phyloP scores from a whole-genome alignment of 2,888 invertebrate species.

The Psylliodes chrysocephalus region DNA sequence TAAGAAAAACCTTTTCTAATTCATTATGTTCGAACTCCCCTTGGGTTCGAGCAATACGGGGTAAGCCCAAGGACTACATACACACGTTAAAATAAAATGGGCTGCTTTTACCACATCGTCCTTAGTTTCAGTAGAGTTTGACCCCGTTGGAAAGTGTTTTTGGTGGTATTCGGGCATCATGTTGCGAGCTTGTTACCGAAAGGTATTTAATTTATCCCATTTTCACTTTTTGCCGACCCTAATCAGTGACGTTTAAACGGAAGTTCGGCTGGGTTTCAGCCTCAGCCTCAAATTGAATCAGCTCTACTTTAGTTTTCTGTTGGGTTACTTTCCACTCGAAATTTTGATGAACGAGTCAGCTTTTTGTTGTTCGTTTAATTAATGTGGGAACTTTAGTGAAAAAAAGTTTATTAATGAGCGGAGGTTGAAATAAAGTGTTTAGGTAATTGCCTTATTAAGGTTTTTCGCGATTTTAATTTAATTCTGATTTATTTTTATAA shows the following conservation, averaged over 20 bases:
- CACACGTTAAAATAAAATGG: conserved; percentile 5
- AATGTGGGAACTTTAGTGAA: neutral
- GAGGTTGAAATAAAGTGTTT: too few species aligned
- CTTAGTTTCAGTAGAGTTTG: conserved; percentile 12
- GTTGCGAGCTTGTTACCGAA: conserved; percentile 21
- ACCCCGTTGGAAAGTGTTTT: conserved; percentile 15
- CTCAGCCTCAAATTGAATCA: conserved; percentile 5
- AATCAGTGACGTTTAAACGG: conserved; percentile 19
- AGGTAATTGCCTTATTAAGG: too few species aligned
- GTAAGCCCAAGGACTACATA: too few species aligned
- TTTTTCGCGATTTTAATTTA: too few species aligned
- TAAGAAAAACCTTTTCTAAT: too few species aligned
- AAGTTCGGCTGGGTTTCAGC: neutral
- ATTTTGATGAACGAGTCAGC: neutral
- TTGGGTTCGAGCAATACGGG: too few species aligned
- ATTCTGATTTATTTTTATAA: too few species aligned
- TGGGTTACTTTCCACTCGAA: neutral
- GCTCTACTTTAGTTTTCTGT: conserved; percentile 4
- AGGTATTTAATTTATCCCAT: conserved; percentile 26
- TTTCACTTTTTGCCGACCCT: conserved; percentile 25
- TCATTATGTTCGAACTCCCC: too few species aligned
- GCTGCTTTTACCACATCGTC: neutral
- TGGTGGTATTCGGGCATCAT: conserved; percentile 25
- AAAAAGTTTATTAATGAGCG: neutral
- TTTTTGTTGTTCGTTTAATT: conserved; percentile 9